These are phyloP conservation scores for Pedetes capensis DNA, from an alignment of 2,113 vertebrate genomes.

Conservation along the genomic window DNA sequence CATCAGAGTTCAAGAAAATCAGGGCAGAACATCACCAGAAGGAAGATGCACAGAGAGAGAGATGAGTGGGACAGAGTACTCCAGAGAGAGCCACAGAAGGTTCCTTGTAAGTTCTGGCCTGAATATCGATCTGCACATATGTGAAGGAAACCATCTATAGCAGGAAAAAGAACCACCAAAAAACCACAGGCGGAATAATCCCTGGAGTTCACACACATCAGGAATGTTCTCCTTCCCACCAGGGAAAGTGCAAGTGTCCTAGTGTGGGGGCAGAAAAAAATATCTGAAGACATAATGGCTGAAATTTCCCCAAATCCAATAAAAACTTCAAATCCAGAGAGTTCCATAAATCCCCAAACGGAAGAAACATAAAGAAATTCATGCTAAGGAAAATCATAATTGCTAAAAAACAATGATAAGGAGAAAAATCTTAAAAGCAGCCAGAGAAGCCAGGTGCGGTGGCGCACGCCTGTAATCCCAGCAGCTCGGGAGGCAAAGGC, in stretches of 20 bases:
- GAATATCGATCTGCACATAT: background rate
- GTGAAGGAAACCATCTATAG: background rate
- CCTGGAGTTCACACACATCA: background rate
- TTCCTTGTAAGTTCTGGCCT: background rate
- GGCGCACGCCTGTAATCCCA: too few species aligned
- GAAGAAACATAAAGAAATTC: constrained; percentile 23
- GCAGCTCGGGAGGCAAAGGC: too few species aligned
- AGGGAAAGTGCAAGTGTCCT: background rate
- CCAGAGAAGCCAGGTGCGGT: too few species aligned
- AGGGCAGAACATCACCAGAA: background rate
- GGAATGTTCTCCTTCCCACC: background rate
- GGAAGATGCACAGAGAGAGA: background rate
- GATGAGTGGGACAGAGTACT: background rate
- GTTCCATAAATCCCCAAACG: background rate
- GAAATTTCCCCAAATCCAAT: background rate
- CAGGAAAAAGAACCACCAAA: background rate
- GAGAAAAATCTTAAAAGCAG: background rate
- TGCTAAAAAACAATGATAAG: background rate
- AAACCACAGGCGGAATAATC: background rate
- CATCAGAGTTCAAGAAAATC: background rate
- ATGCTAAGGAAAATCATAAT: background rate
- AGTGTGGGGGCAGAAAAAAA: too few species aligned
- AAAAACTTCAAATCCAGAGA: background rate
- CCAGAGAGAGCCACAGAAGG: background rate
- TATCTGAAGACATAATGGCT: background rate